Evolutionary conservation across 2,797 vertebrate species (phyloP).

Genomic region (Bovichtus diacanthus): DNA sequence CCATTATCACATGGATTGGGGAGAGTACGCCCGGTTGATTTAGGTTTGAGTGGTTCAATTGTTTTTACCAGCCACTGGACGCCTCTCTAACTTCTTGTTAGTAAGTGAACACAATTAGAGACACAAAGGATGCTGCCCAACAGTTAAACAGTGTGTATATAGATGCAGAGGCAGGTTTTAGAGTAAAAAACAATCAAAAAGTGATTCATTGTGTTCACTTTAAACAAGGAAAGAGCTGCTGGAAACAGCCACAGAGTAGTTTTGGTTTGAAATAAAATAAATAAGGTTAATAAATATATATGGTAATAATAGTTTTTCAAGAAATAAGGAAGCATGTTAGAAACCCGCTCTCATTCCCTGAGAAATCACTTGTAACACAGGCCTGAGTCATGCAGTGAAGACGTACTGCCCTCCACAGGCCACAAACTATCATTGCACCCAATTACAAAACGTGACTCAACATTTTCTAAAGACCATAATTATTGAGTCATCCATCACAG

Average conservation of each 20-base stretch:
- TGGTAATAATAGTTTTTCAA: not conserved
- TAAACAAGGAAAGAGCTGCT: not conserved
- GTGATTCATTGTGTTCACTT: not conserved
- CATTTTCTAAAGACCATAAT: conserved; percentile 60
- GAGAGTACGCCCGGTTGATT: not conserved
- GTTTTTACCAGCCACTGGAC: not conserved
- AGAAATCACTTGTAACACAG: not conserved
- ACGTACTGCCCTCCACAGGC: conserved; percentile 55
- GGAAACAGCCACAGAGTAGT: not conserved
- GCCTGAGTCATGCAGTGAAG: not conserved
- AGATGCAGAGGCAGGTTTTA: not conserved
- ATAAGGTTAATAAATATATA: not conserved
- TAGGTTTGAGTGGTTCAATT: not conserved
- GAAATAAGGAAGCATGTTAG: not conserved
- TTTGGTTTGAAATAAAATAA: not conserved
- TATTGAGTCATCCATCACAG: conserved; percentile 52
- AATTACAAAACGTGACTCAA: conserved; percentile 74
- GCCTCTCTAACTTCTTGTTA: not conserved
- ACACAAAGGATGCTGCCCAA: not conserved
- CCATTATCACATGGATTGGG: conserved; percentile 2
- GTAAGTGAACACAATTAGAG: not conserved
- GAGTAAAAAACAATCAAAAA: not conserved
- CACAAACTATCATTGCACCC: not conserved
- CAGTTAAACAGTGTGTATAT: not conserved
- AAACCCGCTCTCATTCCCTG: not conserved